Percentiles rank a stretch among this genome's conserved stretches.
phyloP scores from a whole-genome alignment of 2,113 vertebrate species.

The Toxotes chatareus region DNA sequence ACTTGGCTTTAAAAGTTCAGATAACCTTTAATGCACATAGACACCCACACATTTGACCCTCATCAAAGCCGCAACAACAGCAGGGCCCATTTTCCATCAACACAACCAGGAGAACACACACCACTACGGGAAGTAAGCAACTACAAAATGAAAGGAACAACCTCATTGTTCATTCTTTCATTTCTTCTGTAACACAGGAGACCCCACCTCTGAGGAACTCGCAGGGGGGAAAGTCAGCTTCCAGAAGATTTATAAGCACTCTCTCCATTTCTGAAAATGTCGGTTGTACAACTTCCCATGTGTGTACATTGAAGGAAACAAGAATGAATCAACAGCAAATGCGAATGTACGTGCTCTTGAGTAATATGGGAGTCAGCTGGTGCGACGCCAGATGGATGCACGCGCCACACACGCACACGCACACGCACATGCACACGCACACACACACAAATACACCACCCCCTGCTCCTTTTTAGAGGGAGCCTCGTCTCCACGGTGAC shows the following conservation, averaged over 20 bases:
- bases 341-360: constrained; percentile 1
- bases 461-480: constrained; percentile 55
- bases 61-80: background rate
- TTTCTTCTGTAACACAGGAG: constrained; percentile 18
- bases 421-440: constrained; percentile 22
- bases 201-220: constrained; percentile 18
- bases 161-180: constrained; percentile 43
- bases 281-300: background rate
- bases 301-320: background rate
- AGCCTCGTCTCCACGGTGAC: constrained; percentile 77
- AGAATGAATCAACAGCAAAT: background rate
- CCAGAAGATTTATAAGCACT: background rate
- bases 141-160: constrained; percentile 19
- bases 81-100: background rate
- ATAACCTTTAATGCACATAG: background rate
- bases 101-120: background rate
- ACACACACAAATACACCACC: constrained; percentile 43
- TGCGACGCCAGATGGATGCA: constrained; percentile 58
- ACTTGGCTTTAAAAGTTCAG: background rate
- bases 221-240: background rate
- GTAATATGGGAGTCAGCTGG: constrained; percentile 60
- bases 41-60: constrained; percentile 10
- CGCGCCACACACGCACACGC: background rate
- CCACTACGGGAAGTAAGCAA: constrained; percentile 20
- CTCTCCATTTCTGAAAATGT: background rate